These are phyloP conservation scores for Pelochelys cantorii DNA, from an alignment of 2,797 vertebrate species.

Conservation along the genomic window DNA sequence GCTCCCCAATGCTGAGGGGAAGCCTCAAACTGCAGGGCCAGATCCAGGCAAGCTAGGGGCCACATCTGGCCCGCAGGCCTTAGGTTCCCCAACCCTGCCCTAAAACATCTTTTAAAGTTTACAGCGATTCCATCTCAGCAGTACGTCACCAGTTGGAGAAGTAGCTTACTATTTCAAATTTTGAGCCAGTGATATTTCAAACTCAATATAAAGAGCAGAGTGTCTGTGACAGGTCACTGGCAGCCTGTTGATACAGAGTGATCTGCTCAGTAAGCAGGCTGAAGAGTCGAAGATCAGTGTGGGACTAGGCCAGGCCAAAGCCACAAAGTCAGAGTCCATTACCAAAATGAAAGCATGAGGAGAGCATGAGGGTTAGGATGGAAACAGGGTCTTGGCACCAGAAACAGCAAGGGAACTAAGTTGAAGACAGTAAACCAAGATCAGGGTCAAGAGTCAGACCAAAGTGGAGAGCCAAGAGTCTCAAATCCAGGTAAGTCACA, in stretches of 20 bases:
- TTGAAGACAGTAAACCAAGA: not conserved
- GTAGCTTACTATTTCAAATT: not conserved
- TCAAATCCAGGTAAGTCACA: not conserved
- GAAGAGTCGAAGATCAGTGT: not conserved
- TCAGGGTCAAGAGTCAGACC: not conserved
- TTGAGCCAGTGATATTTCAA: not conserved
- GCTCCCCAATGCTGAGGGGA: too few species aligned
- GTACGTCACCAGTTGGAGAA: not conserved
- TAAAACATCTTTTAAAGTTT: not conserved
- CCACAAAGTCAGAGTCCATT: not conserved
- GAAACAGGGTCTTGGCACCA: not conserved
- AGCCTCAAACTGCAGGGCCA: too few species aligned
- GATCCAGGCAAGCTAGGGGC: too few species aligned
- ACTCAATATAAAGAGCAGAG: not conserved
- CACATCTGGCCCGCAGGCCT: too few species aligned
- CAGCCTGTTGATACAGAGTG: not conserved
- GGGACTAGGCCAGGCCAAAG: not conserved
- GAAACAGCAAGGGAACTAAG: not conserved
- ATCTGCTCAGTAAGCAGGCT: not conserved
- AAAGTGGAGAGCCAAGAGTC: not conserved
- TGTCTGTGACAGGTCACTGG: not conserved
- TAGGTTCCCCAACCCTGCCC: too few species aligned
- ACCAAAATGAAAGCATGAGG: not conserved
- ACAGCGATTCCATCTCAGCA: not conserved
- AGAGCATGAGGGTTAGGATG: not conserved